Percentiles rank a stretch among this genome's conserved stretches.
These are phyloP conservation scores for Planiliza haematocheilus DNA, from an alignment of 2,113 vertebrate genomes.

Conservation along the genomic window DNA sequence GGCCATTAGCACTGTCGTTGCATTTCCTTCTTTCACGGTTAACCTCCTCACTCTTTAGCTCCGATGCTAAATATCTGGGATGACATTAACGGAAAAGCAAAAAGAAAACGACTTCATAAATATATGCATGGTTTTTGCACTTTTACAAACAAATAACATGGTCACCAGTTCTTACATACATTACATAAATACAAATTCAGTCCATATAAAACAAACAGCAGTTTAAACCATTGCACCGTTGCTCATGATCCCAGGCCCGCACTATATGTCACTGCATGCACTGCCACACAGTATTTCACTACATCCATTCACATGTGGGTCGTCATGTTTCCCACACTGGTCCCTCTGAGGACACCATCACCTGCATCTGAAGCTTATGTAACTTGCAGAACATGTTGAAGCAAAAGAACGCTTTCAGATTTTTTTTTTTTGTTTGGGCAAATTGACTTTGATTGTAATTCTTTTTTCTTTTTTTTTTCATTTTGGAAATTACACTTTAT, in stretches of 20 bases:
- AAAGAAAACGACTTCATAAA: constrained; percentile 20
- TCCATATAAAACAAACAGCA: constrained; percentile 53
- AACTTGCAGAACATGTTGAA: constrained; percentile 48
- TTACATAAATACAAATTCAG: constrained; percentile 51
- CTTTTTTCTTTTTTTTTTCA: background rate
- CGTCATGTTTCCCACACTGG: background rate
- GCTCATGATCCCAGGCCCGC: constrained; percentile 49
- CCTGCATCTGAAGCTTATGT: constrained; percentile 29
- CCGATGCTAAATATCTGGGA: constrained; percentile 20
- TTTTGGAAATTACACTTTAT: no score
- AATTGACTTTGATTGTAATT: constrained; percentile 36
- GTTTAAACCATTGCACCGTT: constrained; percentile 62
- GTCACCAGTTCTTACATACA: constrained; percentile 24
- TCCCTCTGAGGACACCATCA: constrained; percentile 9
- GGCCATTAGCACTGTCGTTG: background rate
- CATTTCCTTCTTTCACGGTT: background rate
- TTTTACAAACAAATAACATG: constrained; percentile 62
- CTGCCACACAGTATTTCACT: constrained; percentile 36
- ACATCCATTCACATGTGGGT: constrained; percentile 32
- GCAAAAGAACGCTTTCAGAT: constrained; percentile 4
- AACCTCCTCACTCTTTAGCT: constrained; percentile 15
- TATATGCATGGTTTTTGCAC: constrained; percentile 47
- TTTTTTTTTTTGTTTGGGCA: background rate
- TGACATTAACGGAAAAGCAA: constrained; percentile 6
- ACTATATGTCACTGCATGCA: constrained; percentile 60